Percentiles rank a stretch among this genome's conserved stretches.
Conservation (phyloP, 2,113 vertebrate species). For the Isichthys henryi region DNA sequence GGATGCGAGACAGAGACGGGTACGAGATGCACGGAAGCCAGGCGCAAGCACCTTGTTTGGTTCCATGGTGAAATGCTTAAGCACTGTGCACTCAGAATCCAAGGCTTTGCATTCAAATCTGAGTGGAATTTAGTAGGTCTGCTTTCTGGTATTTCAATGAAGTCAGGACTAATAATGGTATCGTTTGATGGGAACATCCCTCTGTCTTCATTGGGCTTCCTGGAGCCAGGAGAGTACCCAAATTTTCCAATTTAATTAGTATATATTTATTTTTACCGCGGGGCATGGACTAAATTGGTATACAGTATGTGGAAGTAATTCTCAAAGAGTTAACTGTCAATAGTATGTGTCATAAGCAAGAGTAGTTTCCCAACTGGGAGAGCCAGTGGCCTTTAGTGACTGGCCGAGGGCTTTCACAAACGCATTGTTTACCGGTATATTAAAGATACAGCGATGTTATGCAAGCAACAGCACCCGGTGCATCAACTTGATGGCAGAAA, state of each 20-base stretch:
- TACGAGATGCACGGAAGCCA: background rate
- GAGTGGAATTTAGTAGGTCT: background rate
- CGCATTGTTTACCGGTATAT: background rate
- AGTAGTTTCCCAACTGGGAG: background rate
- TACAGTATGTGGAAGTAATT: background rate
- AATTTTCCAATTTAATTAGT: background rate
- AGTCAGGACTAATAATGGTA: background rate
- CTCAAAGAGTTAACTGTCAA: background rate
- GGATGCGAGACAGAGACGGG: background rate
- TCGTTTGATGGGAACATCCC: background rate
- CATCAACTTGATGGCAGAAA: background rate
- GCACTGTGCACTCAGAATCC: background rate
- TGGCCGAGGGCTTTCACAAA: background rate
- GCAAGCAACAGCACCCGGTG: background rate
- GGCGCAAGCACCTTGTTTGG: background rate
- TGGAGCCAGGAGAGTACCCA: background rate
- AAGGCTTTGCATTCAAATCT: background rate
- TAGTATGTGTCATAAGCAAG: background rate
- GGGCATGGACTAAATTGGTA: background rate
- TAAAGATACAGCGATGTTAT: background rate
- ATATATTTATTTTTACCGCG: background rate
- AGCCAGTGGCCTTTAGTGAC: background rate
- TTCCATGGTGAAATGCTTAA: background rate
- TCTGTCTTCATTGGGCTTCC: background rate
- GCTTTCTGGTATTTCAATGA: background rate